These are phyloP conservation scores for Tachina grossa DNA, from an alignment of 2,888 invertebrate species.

Conservation along the genomic window DNA sequence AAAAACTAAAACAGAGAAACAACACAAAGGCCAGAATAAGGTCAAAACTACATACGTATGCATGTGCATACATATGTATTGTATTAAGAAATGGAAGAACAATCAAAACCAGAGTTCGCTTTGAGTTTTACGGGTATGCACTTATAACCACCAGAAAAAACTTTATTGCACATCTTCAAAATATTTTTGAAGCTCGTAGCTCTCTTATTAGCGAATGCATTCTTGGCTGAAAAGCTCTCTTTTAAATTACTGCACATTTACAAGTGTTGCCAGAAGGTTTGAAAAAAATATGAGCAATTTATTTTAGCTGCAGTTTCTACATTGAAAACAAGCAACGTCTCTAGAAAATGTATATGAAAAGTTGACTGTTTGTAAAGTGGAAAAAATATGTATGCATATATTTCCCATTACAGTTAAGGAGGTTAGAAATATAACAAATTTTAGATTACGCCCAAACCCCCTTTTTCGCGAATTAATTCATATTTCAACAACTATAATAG, in stretches of 20 bases:
- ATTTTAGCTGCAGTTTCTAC: too few relatives aligned
- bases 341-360: too few relatives aligned
- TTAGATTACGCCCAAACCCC: too few relatives aligned
- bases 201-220: not conserved
- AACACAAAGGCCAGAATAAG: slow-evolving; percentile 68
- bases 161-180: slow-evolving; percentile 31
- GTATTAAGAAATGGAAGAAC: slow-evolving; percentile 55
- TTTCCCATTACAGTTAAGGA: too few relatives aligned
- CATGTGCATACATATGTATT: too few relatives aligned
- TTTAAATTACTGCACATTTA: not conserved
- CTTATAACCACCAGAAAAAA: slow-evolving; percentile 22
- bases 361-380: too few relatives aligned
- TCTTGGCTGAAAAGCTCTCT: slow-evolving; percentile 15
- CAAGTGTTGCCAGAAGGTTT: not conserved
- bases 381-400: too few relatives aligned
- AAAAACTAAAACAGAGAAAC: slow-evolving; percentile 45
- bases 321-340: too few relatives aligned
- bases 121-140: slow-evolving; percentile 49
- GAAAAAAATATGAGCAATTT: not conserved
- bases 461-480: too few relatives aligned
- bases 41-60: slow-evolving; percentile 48
- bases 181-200: not conserved
- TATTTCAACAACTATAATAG: too few relatives aligned
- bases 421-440: too few relatives aligned
- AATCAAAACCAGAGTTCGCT: slow-evolving; percentile 35